Percentiles rank a stretch among this genome's conserved stretches.
phyloP scores from a whole-genome alignment of 2,888 invertebrate species.

The Archaeoteleia sp. region DNA sequence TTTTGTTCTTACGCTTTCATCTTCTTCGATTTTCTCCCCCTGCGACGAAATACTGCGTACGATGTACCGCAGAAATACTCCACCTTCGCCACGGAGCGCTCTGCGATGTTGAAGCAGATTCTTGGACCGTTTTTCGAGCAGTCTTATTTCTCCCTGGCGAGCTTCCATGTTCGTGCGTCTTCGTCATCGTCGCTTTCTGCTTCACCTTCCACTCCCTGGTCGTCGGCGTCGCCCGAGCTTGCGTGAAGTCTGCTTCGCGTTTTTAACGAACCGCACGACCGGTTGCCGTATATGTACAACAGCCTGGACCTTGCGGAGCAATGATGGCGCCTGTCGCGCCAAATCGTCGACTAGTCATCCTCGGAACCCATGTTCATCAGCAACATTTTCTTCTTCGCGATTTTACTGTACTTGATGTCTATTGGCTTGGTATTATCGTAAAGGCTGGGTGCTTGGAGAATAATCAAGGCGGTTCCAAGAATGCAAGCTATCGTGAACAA shows the following conservation, averaged over 20 bases:
- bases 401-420: slow-evolving; percentile 92
- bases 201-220: neutral
- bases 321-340: slow-evolving; percentile 58
- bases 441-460: slow-evolving; percentile 92
- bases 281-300: slow-evolving; percentile 41
- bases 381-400: slow-evolving; percentile 92
- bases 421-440: slow-evolving; percentile 93
- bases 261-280: slow-evolving; percentile 2
- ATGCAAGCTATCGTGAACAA: slow-evolving; percentile 96
- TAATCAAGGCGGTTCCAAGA: slow-evolving; percentile 90
- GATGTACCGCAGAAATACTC: neutral
- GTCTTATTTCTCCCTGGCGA: slow-evolving; percentile 23
- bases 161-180: slow-evolving; percentile 18
- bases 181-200: slow-evolving; percentile 34
- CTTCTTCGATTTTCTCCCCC: slow-evolving; percentile 31
- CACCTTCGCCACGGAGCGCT: slow-evolving; percentile 30
- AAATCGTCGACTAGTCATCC: slow-evolving; percentile 75
- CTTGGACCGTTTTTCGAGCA: slow-evolving; percentile 21
- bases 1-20: slow-evolving; percentile 60
- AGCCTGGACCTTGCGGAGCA: slow-evolving; percentile 32
- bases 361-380: slow-evolving; percentile 90
- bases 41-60: slow-evolving; percentile 9
- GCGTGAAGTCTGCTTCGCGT: slow-evolving; percentile 7
- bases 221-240: slow-evolving; percentile 48
- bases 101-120: slow-evolving; percentile 28